Base-by-base conservation (phyloP, 2,888 invertebrate genomes). In the Drosophila atroscutellata region DNA sequence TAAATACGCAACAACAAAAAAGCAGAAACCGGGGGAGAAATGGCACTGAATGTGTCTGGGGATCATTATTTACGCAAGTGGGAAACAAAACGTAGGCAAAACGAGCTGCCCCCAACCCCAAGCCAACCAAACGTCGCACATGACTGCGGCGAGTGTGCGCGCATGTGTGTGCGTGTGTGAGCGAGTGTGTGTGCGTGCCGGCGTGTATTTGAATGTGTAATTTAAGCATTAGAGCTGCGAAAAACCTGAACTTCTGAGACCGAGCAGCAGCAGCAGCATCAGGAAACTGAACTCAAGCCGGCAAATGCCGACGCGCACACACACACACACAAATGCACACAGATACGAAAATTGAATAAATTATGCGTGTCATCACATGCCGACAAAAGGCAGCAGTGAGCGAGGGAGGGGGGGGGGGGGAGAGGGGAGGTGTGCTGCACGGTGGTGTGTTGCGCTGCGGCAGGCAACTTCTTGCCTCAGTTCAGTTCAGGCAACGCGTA, bases 361-460 rank as follows among this genome's bases (percentile, higher is more conserved):
- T 88, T 88, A 88, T 90, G 90, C 90, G 90, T 88, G 87, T 88
- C 87, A 88, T 90, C 90, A 90, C 90, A 90, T 87, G 83, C 77
- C 71, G 80, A 55, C 72, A 73, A 72, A 62, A 72, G 67, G 56
- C 60, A 39, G 37, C 28, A 57, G 47, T 26, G 18, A 9, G 18
- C 4, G 36, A 6, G 15, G 20, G 30, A 15, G 11, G 20, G 11
- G 18, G 30, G 8, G 18, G n/a, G 7, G 51, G 15, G 30, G 11
- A 13, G n/a, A 13, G 7, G 51, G 5, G 13, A 5, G 11, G 15
- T 15, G 45, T 15, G 45, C 45, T 24, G 47, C 36, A 28, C 39
- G 18, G 37, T 15, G 36, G 39, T 24, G 20, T 26, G n/a, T n/a
- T 39, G 32, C 26, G 54, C 34, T 63, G 62, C 32, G 50, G 59